Conservation (phyloP, 2,113 vertebrate genomes). For the Equus quagga region DNA sequence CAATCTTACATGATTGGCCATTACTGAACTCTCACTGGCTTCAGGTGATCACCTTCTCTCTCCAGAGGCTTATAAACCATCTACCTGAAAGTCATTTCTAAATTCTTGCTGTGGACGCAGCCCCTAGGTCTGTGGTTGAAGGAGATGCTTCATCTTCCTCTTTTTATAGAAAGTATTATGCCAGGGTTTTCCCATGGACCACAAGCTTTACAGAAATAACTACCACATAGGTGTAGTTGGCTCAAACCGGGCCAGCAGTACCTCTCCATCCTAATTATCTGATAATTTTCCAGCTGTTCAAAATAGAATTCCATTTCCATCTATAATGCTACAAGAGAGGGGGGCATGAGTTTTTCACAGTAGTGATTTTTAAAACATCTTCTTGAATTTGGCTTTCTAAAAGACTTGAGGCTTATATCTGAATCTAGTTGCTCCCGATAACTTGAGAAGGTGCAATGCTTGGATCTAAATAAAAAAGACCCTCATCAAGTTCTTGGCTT, state of each 20-base stretch:
- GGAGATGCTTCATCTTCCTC: background rate
- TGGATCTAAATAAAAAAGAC: background rate
- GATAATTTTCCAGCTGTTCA: background rate
- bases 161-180: background rate
- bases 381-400: background rate
- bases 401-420: background rate
- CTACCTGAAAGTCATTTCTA: background rate
- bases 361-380: background rate
- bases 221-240: rapidly evolving
- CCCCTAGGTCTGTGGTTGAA: background rate
- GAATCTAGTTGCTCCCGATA: background rate
- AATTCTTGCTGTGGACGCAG: background rate
- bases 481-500: background rate
- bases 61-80: conserved; percentile 45
- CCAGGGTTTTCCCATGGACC: background rate
- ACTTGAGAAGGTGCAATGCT: background rate
- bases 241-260: background rate
- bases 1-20: conserved; percentile 49
- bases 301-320: background rate
- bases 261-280: background rate
- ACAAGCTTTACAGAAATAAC: background rate
- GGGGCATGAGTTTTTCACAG: background rate
- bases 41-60: conserved; percentile 32
- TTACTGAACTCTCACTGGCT: conserved; percentile 21
- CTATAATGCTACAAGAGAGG: background rate